Conservation (phyloP, 2,113 vertebrate genomes). For the Myiagra hebetior region DNA sequence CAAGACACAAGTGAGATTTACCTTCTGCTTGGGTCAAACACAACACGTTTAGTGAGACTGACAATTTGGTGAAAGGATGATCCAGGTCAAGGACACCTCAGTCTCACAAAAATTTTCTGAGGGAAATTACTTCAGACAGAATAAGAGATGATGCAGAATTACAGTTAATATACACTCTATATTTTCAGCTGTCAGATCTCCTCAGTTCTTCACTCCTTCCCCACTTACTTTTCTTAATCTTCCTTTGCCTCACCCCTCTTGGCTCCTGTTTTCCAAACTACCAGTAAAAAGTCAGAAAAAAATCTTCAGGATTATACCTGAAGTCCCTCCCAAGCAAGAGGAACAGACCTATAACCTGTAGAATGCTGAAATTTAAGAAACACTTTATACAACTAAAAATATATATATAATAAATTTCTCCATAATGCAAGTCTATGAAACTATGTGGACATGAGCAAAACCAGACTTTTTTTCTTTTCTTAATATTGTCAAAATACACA, state of each 20-base stretch:
- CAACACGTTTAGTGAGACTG: background rate
- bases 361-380: background rate
- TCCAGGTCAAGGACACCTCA: background rate
- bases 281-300: background rate
- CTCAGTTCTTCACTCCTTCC: background rate
- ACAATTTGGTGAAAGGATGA: background rate
- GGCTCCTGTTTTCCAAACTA: background rate
- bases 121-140: background rate
- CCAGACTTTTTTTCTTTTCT: background rate
- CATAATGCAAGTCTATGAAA: background rate
- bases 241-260: background rate
- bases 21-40: background rate
- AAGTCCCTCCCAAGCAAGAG: background rate
- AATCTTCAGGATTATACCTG: background rate
- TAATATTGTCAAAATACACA: background rate
- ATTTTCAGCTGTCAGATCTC: background rate
- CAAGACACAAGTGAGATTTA: background rate
- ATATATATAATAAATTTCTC: background rate
- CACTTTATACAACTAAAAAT: background rate
- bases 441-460: background rate
- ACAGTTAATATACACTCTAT: background rate
- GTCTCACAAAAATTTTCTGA: background rate
- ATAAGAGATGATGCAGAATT: background rate
- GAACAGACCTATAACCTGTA: background rate
- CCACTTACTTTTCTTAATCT: background rate